Base-by-base conservation (phyloP, 2,113 vertebrate species). In the Ictidomys tridecemlineatus region DNA sequence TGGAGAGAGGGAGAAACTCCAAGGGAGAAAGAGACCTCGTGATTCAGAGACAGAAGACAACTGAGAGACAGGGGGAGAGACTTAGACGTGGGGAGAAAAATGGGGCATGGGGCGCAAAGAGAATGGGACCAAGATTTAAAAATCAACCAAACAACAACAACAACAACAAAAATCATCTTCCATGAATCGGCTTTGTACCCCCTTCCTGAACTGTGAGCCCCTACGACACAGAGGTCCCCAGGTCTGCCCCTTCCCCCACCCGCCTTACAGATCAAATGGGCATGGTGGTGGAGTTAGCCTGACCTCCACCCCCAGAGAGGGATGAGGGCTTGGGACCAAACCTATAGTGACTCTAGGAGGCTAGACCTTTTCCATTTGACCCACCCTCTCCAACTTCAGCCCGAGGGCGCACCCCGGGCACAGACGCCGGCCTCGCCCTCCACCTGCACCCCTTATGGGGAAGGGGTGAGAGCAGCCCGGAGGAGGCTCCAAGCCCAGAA, bases 401-500 rank as follows among this genome's bases (percentile, higher is more conserved):
- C 77, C 0, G 96, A 97, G 83, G 74, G 95, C 37, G 22, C 34
- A 11, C 45, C 88, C 72, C 37, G 56, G 0, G 6, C 1, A 0
- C 78, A 18, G 77, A 53, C 4, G 30, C 48, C 16, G 17, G 91
- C 56, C 80, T 11, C 24, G 8, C 4, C 92, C n/a, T 37, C 70
- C 5, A 4, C 69, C 0, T 8, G 67, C 26, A 0, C 39, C 16
- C 56, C 1, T 4, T 1, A 69, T 0, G 63, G 73, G 39, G 97
- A 96, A 9, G 96, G 82, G 39, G 83, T 74, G 34, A 86, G 96
- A 56, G 97, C 69, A 39, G 96, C 96, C 1, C 45, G 45, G 45
- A 87, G 65, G 34, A 56, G 83, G 13, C 89, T 95, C 1, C 91
- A 82, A 8, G 95, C 86, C 32, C 97, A 97, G 61, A 98, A 98